Base-by-base conservation (phyloP, 2,797 vertebrate genomes). In the Brachyalestes nurse region DNA sequence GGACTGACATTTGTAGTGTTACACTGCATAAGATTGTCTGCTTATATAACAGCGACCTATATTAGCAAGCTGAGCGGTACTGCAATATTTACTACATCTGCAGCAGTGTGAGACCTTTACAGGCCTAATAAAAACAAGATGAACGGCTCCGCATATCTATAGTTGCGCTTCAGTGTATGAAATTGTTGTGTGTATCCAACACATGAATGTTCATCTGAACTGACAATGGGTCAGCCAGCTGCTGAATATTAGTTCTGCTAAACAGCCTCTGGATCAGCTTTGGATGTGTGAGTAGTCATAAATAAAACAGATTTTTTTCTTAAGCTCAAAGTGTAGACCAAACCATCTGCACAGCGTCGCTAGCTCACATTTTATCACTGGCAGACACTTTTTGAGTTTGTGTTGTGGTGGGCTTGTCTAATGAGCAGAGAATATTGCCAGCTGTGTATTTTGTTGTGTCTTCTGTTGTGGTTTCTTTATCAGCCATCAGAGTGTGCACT, bases 381-480 rank as follows among this genome's bases (percentile, higher is more conserved):
- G 62, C 67, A 81, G 73, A 81, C 74, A 66, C 55, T 64, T 28
- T 71, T 76, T 16, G n/a, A 65, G 80, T 72, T 38, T 72, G 28
- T 53, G 25, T 53, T 57, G 51, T 21, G 16, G 23, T 34, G n/a
- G 1, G n/a, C 28, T 72, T n/a, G 10, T 14, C 69, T 72, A 69
- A 70, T 51, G 53, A 82, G 58, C 73, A 64, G 47, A 64, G 64
- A 70, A 51, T 55, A 61, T 70, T 69, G 45, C 55, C 45, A 23
- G 23, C 72, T 40, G 40, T 23, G 51, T 66, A 60, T 80, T 38
- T 64, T 57, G 58, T 55, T n/a, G 25, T 16, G 72, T 71, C 73
- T 66, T 77, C 42, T 84, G 57, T 65, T 69, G 28, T 77, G 72
- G 79, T 61, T 53, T 73, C 38, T 81, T 77, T 80, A 72, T 72